Evolutionary conservation across 2,797 vertebrate genomes (phyloP).

Genomic region (Spatula versicolor): DNA sequence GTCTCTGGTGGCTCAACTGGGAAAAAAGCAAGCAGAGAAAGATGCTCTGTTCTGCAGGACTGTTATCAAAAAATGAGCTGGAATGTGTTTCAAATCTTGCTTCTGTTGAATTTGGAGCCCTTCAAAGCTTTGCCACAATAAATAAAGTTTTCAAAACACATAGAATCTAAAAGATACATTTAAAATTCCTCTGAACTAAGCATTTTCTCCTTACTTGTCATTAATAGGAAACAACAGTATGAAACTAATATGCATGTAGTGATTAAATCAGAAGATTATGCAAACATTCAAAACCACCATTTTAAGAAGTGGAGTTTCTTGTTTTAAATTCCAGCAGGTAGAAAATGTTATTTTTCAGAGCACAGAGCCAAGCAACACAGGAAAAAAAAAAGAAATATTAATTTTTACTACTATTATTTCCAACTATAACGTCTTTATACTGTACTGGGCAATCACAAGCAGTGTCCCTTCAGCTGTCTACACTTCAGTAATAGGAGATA

Average conservation of each 20-base stretch:
- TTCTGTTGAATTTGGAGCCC: slow-evolving; percentile 62
- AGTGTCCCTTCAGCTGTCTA: slow-evolving; percentile 9
- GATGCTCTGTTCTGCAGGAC: slow-evolving; percentile 72
- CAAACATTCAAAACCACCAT: not conserved
- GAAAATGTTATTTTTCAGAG: not conserved
- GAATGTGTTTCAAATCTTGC: slow-evolving; percentile 70
- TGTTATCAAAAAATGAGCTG: slow-evolving; percentile 61
- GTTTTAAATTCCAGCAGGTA: not conserved
- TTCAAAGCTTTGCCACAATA: slow-evolving; percentile 71
- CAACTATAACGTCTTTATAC: not conserved
- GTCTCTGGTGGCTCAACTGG: slow-evolving; percentile 65
- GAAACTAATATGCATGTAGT: slow-evolving; percentile 12
- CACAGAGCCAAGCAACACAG: not conserved
- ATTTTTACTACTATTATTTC: not conserved
- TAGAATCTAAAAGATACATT: slow-evolving; percentile 41
- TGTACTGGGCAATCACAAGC: not conserved
- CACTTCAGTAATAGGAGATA: slow-evolving; percentile 48
- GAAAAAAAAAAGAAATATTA: not conserved
- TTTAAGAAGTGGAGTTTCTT: not conserved
- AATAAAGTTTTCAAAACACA: slow-evolving; percentile 77
- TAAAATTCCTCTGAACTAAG: slow-evolving; percentile 62
- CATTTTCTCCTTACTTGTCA: not conserved
- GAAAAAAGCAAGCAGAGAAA: slow-evolving; percentile 50
- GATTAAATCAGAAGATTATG: slow-evolving; percentile 4
- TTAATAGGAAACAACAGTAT: slow-evolving; percentile 10